Percentiles rank a stretch among this genome's conserved stretches.
Evolutionary conservation across 2,888 invertebrate species (phyloP).

Genomic region (Lampropteryx suffumata): DNA sequence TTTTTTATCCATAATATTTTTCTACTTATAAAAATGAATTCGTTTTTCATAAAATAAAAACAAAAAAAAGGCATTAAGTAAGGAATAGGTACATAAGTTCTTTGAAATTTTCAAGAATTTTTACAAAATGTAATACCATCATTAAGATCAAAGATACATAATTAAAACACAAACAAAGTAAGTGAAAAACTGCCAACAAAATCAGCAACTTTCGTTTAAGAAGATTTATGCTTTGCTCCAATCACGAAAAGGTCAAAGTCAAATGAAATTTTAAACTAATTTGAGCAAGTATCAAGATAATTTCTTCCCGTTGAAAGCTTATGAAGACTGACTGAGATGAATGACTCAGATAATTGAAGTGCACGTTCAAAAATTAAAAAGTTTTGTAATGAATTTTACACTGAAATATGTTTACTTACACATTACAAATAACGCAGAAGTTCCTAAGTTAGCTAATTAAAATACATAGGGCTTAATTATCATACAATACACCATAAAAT

Average conservation of each 20-base stretch:
- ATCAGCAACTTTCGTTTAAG: conserved; percentile 34
- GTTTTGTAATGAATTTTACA: conserved; percentile 36
- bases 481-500: no score
- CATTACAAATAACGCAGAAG: no score
- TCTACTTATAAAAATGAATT: no score
- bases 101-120: not conserved
- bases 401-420: not conserved
- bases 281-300: conserved; percentile 56
- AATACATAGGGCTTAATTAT: no score
- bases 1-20: no score
- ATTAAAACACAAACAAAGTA: conserved; percentile 29
- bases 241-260: conserved; percentile 41
- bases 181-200: conserved; percentile 26
- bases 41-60: not conserved
- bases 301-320: conserved; percentile 48
- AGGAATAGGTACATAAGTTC: no score
- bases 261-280: conserved; percentile 47
- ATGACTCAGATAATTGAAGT: conserved; percentile 68
- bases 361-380: conserved; percentile 59
- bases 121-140: conserved; percentile 24
- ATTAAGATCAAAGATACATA: conserved; percentile 27
- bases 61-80: not conserved
- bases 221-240: conserved; percentile 46
- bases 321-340: conserved; percentile 71
- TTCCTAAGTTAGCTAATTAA: no score